These are phyloP conservation scores for Andrena cerasifolii DNA, from an alignment of 1,140 invertebrate species.

Conservation along the genomic window DNA sequence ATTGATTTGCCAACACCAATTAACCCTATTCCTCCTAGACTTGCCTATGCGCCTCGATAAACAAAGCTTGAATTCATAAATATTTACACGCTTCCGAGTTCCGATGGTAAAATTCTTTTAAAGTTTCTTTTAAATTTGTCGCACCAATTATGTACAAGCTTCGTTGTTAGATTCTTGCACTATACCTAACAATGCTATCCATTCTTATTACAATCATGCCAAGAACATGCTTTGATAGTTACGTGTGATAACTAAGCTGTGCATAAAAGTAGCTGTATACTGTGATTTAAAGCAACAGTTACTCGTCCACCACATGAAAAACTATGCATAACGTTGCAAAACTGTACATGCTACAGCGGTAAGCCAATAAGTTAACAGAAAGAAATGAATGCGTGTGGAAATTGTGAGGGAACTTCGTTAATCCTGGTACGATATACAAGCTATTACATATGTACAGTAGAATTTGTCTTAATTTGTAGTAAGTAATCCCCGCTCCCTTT, in stretches of 20 bases:
- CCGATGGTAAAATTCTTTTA: not conserved
- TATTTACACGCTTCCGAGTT: not conserved
- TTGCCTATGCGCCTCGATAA: not conserved
- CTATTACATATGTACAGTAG: not conserved
- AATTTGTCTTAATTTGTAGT: not conserved
- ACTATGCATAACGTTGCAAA: conserved; percentile 20
- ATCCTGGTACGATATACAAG: not conserved
- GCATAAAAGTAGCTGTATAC: not conserved
- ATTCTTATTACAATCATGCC: not conserved
- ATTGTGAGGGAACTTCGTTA: not conserved
- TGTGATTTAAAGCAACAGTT: not conserved
- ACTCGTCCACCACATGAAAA: conserved; percentile 2
- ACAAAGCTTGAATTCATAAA: not conserved
- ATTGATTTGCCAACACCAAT: conserved; percentile 8
- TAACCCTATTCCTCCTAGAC: not conserved
- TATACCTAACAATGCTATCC: not conserved
- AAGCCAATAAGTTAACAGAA: not conserved
- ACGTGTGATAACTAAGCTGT: not conserved
- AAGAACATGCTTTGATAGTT: conserved; percentile 18
- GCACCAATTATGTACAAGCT: not conserved
- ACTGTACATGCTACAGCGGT: not conserved
- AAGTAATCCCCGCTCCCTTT: not conserved
- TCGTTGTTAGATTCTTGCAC: not conserved
- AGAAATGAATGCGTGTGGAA: not conserved
- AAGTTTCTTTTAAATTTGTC: not conserved